Percentiles rank a stretch among this genome's conserved stretches.
Evolutionary conservation across 2,113 vertebrate genomes (phyloP).

Genomic region (Ovibos moschatus): DNA sequence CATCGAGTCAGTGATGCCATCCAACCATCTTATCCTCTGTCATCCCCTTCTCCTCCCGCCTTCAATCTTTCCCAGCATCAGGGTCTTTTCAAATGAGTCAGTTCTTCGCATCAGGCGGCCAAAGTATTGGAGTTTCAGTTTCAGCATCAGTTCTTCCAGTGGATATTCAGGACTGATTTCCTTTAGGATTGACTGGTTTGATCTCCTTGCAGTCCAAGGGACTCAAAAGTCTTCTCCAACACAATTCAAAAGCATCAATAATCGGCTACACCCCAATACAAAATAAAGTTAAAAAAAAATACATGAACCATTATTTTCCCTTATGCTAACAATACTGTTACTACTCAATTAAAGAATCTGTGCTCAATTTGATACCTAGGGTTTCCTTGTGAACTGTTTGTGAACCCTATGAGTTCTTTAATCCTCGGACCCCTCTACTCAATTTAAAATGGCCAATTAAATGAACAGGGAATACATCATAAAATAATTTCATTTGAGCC

Average conservation of each 20-base stretch:
- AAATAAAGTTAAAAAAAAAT: not conserved
- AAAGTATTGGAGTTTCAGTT: not conserved
- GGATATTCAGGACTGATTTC: not conserved
- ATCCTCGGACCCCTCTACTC: not conserved
- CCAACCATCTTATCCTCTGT: not conserved
- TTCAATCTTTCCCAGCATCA: not conserved
- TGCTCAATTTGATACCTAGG: not conserved
- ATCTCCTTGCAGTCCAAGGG: not conserved
- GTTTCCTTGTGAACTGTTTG: not conserved
- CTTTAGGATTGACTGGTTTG: not conserved
- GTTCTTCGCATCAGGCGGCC: not conserved
- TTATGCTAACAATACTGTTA: not conserved
- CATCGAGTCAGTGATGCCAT: not conserved
- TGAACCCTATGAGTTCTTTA: not conserved
- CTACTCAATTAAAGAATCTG: constrained; percentile 2
- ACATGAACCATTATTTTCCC: not conserved
- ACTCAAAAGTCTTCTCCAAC: not conserved
- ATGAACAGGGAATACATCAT: not conserved
- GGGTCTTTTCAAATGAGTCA: not conserved
- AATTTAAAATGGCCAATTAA: constrained; percentile 16
- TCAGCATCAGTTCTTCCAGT: not conserved
- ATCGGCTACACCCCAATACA: not conserved
- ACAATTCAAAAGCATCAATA: not conserved
- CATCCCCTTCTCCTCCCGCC: not conserved
- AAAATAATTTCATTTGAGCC: not conserved